Percentiles rank a stretch among this genome's conserved stretches.
phyloP scores from a whole-genome alignment of 2,888 invertebrate species.

The Cephalotes varians region DNA sequence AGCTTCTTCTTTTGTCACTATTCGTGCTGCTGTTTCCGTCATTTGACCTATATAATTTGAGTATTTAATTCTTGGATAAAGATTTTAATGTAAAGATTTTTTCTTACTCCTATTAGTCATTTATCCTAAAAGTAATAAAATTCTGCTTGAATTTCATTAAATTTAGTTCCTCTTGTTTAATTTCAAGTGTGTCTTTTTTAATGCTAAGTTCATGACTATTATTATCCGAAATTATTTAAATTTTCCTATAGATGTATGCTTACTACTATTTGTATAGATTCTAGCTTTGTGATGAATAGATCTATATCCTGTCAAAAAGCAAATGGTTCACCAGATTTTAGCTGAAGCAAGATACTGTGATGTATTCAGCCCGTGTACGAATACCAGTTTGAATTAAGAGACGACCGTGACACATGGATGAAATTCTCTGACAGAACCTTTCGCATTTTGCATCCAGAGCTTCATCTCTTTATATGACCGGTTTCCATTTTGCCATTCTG shows the following conservation, averaged over 20 bases:
- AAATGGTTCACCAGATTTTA: slow-evolving; percentile 70
- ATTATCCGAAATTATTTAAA: slow-evolving; percentile 48
- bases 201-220: not conserved
- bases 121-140: slow-evolving; percentile 1
- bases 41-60: not conserved
- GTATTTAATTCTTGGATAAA: not conserved
- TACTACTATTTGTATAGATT: slow-evolving; percentile 81
- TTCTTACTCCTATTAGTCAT: not conserved
- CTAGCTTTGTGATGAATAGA: slow-evolving; percentile 46
- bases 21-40: not conserved
- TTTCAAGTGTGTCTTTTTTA: not conserved
- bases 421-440: slow-evolving; percentile 55
- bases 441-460: slow-evolving; percentile 44
- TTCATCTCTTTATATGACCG: slow-evolving; percentile 42
- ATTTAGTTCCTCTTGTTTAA: not conserved
- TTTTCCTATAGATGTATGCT: slow-evolving; percentile 80
- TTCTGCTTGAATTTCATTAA: not conserved
- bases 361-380: slow-evolving; percentile 61
- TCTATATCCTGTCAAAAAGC: slow-evolving; percentile 64
- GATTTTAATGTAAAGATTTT: not conserved
- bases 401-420: slow-evolving; percentile 58
- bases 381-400: slow-evolving; percentile 71
- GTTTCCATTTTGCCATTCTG: not conserved
- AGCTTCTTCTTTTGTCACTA: not conserved
- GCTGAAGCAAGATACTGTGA: slow-evolving; percentile 50